phyloP scores from a whole-genome alignment of 2,888 invertebrate species.

The Drosophila tripunctata region DNA sequence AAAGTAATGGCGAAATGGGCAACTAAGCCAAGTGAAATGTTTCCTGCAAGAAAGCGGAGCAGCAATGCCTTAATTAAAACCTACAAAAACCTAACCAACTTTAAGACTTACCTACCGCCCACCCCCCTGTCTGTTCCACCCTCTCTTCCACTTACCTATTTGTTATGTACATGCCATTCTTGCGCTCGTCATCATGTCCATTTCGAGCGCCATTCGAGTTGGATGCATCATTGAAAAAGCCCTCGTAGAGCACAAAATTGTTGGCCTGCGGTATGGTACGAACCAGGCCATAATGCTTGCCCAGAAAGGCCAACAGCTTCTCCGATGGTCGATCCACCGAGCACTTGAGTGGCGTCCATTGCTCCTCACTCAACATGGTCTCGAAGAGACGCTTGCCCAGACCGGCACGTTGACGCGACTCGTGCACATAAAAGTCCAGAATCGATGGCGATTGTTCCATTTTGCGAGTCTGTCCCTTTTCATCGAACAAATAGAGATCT shows the following conservation, averaged over 20 bases:
- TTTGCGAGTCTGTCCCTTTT: constrained; percentile 89
- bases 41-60: constrained; percentile 60
- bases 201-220: constrained; percentile 46
- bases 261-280: constrained; percentile 92
- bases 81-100: constrained; percentile 3
- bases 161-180: constrained; percentile 79
- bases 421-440: constrained; percentile 96
- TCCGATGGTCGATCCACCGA: constrained; percentile 97
- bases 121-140: neutral
- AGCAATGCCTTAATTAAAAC: constrained; percentile 65
- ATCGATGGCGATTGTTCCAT: constrained; percentile 93
- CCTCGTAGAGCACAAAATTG: constrained; percentile 94
- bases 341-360: constrained; percentile 88
- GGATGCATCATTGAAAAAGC: constrained; percentile 87
- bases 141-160: constrained; percentile 78
- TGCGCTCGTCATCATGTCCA: constrained; percentile 56
- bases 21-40: constrained; percentile 75
- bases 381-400: constrained; percentile 94
- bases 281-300: constrained; percentile 90
- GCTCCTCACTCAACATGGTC: constrained; percentile 91
- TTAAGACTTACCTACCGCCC: neutral
- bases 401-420: constrained; percentile 93
- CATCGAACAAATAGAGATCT: constrained; percentile 93
- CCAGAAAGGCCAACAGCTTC: constrained; percentile 93
- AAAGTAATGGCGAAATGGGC: constrained; percentile 67